Evolutionary conservation across 2,797 vertebrate species (phyloP).

Genomic region (Manis javanica): DNA sequence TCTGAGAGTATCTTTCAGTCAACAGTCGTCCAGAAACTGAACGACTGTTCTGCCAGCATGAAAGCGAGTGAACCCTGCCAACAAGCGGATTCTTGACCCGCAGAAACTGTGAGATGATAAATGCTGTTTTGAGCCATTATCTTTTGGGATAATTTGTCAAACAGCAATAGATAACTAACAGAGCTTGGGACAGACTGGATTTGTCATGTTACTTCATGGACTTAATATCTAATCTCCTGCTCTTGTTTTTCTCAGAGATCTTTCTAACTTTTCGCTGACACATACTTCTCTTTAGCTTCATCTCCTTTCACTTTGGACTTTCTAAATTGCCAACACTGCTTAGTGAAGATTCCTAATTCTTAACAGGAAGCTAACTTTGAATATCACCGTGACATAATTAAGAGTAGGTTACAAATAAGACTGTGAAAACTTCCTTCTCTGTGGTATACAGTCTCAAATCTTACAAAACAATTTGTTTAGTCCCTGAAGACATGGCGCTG

Average conservation of each 20-base stretch:
- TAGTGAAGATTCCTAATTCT: not conserved
- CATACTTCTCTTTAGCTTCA: not conserved
- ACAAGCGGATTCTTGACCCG: not conserved
- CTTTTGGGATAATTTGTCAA: not conserved
- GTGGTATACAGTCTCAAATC: not conserved
- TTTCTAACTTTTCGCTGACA: not conserved
- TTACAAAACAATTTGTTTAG: not conserved
- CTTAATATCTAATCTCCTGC: not conserved
- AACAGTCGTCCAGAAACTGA: not conserved
- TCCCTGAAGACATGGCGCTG: not conserved
- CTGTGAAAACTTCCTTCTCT: not conserved
- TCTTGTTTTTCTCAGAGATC: not conserved
- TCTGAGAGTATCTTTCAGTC: not conserved
- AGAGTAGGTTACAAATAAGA: not conserved
- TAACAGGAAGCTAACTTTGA: not conserved
- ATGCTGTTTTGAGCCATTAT: not conserved
- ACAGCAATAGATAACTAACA: not conserved
- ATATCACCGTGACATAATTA: not conserved
- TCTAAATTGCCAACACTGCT: not conserved
- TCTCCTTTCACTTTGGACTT: not conserved
- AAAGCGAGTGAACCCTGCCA: not conserved
- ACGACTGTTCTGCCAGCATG: not conserved
- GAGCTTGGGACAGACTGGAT: not conserved
- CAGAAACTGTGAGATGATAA: not conserved
- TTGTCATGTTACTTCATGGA: not conserved